phyloP scores from a whole-genome alignment of 2,797 vertebrate species.

The Neopelma chrysocephalum region DNA sequence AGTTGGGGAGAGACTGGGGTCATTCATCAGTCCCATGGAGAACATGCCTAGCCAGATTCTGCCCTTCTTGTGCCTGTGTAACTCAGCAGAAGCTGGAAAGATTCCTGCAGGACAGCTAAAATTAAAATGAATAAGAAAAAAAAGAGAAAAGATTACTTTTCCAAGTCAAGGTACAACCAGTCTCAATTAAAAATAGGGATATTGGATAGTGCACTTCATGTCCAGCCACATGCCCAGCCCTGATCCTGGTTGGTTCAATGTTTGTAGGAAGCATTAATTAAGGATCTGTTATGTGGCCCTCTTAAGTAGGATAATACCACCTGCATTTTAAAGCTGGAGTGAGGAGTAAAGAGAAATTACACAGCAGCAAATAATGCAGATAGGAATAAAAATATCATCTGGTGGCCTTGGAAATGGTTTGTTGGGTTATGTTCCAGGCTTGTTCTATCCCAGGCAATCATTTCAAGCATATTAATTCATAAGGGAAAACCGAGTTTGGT shows the following conservation, averaged over 20 bases:
- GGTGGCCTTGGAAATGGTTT: background rate
- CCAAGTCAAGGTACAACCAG: background rate
- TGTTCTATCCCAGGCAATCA: background rate
- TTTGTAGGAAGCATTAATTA: background rate
- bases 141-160: background rate
- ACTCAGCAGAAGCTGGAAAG: background rate
- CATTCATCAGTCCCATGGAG: constrained; percentile 63
- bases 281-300: background rate
- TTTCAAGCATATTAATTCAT: rapidly evolving
- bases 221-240: background rate
- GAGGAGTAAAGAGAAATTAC: background rate
- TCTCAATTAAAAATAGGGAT: background rate
- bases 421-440: background rate
- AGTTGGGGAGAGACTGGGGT: constrained; percentile 53
- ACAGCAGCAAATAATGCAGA: background rate
- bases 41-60: constrained; percentile 31
- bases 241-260: background rate
- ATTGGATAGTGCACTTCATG: rapidly evolving
- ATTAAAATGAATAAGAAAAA: background rate
- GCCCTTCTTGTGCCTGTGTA: background rate
- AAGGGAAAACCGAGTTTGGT: background rate
- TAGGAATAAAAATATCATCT: background rate
- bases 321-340: background rate
- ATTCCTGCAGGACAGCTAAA: background rate
- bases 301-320: background rate